A percentile compares a stretch with the other conserved stretches of the same genome.
Evolutionary conservation across 2,113 vertebrate genomes (phyloP).

Genomic region (Leucosticte australis): DNA sequence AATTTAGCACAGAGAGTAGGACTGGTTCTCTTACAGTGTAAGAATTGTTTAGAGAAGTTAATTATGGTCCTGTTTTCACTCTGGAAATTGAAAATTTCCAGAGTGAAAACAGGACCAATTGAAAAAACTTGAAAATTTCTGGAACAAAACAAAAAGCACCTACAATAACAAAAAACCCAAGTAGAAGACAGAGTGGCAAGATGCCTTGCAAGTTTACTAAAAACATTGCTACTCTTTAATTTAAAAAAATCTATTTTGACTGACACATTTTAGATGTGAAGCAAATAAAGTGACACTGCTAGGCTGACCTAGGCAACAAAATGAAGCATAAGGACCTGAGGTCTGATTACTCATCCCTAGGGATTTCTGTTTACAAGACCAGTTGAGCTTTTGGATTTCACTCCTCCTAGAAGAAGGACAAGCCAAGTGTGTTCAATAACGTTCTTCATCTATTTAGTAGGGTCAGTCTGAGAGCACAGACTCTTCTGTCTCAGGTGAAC

Average conservation of each 20-base stretch:
- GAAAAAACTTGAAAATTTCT: background rate
- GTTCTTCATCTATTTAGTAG: background rate
- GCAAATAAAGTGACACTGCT: background rate
- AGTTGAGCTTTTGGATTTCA: background rate
- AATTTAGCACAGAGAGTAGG: background rate
- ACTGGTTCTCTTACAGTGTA: background rate
- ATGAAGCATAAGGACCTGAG: background rate
- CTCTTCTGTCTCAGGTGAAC: background rate
- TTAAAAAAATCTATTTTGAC: background rate
- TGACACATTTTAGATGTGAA: background rate
- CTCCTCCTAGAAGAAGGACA: background rate
- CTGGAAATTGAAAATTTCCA: background rate
- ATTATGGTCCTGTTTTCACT: background rate
- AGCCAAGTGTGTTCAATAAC: background rate
- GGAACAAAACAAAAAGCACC: background rate
- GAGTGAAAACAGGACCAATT: no score
- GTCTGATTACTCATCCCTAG: background rate
- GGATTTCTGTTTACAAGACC: background rate
- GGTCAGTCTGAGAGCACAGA: background rate
- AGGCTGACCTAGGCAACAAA: background rate
- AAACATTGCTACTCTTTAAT: background rate
- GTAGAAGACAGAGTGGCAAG: background rate
- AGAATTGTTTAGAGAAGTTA: background rate
- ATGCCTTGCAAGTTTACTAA: background rate
- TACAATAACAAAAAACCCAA: background rate